Base-by-base conservation (phyloP, 1,140 invertebrate genomes). In the Choristoneura fumiferana region DNA sequence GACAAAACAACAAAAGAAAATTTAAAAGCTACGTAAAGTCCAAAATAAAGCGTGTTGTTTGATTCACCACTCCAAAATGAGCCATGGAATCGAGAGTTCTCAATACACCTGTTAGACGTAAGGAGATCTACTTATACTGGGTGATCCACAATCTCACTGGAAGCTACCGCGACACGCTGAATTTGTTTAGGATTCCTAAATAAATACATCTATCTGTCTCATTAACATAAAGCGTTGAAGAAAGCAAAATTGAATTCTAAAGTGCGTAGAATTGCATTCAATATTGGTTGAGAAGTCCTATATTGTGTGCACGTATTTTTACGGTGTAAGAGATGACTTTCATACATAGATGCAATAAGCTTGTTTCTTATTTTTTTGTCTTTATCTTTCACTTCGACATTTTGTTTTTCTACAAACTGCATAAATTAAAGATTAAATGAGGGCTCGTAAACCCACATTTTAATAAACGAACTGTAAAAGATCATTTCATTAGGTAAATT, bases 111-210 rank as follows among this genome's bases (percentile, higher is more conserved):
- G 18, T 29, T 12, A n/a, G 10, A 13, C 12, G 8, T 8, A 49
- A 10, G 18, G n/a, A 8, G 22, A 4, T 49, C 43, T 12, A 33
- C 5, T 9, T 29, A 49, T 2, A 13, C 18, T 49, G 43, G 43
- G 8, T 0, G 8, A 12, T 15, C 12, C 18, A 29, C 17, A 49
- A 49, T 49, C 43, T 22, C 43, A 49, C 17, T 49, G n/a, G 43
- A 49, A 49, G 43, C 35, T 37, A 8, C 40, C 17, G 40, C 43
- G 43, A 49, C 43, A 49, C 22, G 43, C 9, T 33, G 43, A 22
- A 49, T 49, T 49, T 49, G 43, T 49, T 49, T 49, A 49, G 43
- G 43, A 49, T 49, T 12, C 43, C 12, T 49, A 49, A 15, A 29
- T 29, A 29, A 2, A 29, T 29, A 29, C 22, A 29, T 29, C 2